phyloP scores from a whole-genome alignment of 2,797 vertebrate species.

The Anabas testudineus region DNA sequence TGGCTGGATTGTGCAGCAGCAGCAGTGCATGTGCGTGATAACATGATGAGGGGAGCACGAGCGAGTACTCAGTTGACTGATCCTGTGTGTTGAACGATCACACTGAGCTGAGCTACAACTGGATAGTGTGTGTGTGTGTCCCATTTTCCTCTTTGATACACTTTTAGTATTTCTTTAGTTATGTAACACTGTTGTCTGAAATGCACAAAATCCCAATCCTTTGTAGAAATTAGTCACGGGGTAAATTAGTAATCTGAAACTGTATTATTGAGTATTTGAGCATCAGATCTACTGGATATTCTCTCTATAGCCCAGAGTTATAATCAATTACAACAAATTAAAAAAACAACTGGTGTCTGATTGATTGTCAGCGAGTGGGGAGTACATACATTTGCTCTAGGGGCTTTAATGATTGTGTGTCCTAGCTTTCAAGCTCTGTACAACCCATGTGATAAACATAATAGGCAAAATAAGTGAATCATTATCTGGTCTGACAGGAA shows the following conservation, averaged over 20 bases:
- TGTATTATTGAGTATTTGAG: constrained; percentile 16
- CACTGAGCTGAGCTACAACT: constrained; percentile 33
- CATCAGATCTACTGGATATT: constrained; percentile 16
- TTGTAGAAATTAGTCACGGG: constrained; percentile 10
- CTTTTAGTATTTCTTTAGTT: constrained; percentile 27
- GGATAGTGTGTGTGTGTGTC: constrained; percentile 15
- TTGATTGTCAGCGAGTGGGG: constrained; percentile 31
- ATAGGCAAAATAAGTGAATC: constrained; percentile 10
- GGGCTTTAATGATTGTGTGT: constrained; percentile 41
- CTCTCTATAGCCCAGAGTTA: constrained; percentile 41
- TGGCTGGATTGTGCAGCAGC: constrained; percentile 13
- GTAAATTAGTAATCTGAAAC: constrained; percentile 17
- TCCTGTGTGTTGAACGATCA: constrained; percentile 31
- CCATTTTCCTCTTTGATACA: constrained; percentile 8
- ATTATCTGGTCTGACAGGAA: constrained; percentile 47
- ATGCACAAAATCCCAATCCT: background rate
- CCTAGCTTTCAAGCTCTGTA: background rate
- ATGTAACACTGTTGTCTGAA: constrained; percentile 21
- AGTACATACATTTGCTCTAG: background rate
- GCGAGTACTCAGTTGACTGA: constrained; percentile 46
- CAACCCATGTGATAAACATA: background rate
- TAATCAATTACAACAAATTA: constrained; percentile 57
- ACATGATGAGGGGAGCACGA: constrained; percentile 31
- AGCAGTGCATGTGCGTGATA: constrained; percentile 44
- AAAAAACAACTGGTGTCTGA: constrained; percentile 59